A percentile compares a stretch with the other conserved stretches of the same genome.
Evolutionary conservation across 2,888 invertebrate species (phyloP).

Genomic region (Pyrrhosoma nymphula): DNA sequence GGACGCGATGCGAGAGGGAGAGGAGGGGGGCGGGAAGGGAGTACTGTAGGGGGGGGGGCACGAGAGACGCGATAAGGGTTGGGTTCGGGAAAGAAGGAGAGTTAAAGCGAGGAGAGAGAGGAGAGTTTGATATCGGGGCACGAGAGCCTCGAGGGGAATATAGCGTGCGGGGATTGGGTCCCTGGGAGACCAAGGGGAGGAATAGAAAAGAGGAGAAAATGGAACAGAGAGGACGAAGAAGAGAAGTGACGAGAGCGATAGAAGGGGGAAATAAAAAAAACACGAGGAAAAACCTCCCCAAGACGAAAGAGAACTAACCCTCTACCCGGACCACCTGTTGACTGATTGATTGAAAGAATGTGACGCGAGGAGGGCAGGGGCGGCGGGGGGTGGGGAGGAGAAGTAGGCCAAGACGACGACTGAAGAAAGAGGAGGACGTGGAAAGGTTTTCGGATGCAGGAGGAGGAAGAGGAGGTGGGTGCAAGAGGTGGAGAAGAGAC

Average conservation of each 20-base stretch:
- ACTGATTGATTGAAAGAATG: slow-evolving; percentile 66
- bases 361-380: not conserved
- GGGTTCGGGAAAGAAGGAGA: not conserved
- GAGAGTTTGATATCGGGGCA: too few relatives aligned
- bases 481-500: not conserved
- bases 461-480: not conserved
- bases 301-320: slow-evolving; percentile 33
- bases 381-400: not conserved
- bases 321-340: slow-evolving; percentile 49
- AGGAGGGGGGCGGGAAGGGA: not conserved
- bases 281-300: not conserved
- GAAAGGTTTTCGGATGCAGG: not conserved
- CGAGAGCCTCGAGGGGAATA: too few relatives aligned
- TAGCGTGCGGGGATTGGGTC: not conserved
- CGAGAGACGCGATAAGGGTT: not conserved
- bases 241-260: not conserved
- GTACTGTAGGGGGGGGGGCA: not conserved
- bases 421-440: not conserved
- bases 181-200: not conserved
- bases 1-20: not conserved
- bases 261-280: not conserved
- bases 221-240: not conserved
- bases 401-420: not conserved
- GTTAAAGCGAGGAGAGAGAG: too few relatives aligned
- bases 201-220: not conserved